Conservation (phyloP, 2,888 invertebrate genomes). For the Pammene aurita region DNA sequence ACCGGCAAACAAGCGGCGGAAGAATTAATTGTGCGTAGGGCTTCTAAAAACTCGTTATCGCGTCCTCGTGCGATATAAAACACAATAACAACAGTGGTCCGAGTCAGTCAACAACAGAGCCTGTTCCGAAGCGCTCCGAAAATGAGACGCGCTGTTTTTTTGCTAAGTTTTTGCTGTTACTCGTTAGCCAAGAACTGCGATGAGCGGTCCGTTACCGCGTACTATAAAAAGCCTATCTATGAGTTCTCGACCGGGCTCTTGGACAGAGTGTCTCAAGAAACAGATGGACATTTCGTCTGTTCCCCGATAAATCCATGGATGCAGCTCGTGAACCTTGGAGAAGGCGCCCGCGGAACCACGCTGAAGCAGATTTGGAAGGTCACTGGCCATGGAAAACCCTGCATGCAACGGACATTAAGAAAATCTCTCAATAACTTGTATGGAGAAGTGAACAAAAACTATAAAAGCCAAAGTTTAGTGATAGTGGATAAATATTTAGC, state of each 20-base stretch:
- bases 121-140: slow-evolving; percentile 13
- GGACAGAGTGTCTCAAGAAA: slow-evolving; percentile 60
- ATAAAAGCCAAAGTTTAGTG: slow-evolving; percentile 56
- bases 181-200: slow-evolving; percentile 51
- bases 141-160: slow-evolving; percentile 41
- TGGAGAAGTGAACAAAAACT: slow-evolving; percentile 50
- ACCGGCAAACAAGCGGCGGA: slow-evolving; percentile 21
- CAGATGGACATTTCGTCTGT: slow-evolving; percentile 63
- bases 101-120: slow-evolving; percentile 26
- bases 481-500: slow-evolving; percentile 57
- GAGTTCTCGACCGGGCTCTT: slow-evolving; percentile 63
- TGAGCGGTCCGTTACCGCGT: slow-evolving; percentile 50
- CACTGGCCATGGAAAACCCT: slow-evolving; percentile 56
- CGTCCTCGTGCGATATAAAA: slow-evolving; percentile 31
- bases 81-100: slow-evolving; percentile 29
- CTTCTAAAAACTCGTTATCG: slow-evolving; percentile 27
- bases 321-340: slow-evolving; percentile 62
- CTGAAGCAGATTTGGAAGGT: slow-evolving; percentile 60
- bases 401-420: slow-evolving; percentile 58
- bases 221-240: slow-evolving; percentile 59
- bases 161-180: slow-evolving; percentile 46
- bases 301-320: slow-evolving; percentile 69
- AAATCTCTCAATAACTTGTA: slow-evolving; percentile 54
- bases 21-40: slow-evolving; percentile 22
- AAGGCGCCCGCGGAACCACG: slow-evolving; percentile 60